Conservation (phyloP, 2,113 vertebrate genomes). For the Rissa tridactyla region DNA sequence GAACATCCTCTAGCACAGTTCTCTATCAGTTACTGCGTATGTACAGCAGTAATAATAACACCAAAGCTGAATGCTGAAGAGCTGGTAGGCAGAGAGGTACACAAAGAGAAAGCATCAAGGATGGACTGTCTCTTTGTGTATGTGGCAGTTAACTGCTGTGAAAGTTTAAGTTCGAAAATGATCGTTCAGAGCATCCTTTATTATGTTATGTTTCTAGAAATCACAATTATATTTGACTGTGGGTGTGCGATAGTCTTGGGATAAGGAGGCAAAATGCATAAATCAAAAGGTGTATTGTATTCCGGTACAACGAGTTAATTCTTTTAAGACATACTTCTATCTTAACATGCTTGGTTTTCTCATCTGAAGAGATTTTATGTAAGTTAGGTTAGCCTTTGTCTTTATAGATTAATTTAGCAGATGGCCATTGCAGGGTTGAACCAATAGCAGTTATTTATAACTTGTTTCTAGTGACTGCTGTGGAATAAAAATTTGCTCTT, state of each 20-base stretch:
- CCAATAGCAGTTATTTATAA: neutral
- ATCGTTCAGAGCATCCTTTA: neutral
- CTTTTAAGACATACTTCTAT: neutral
- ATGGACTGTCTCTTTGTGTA: neutral
- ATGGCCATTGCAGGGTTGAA: neutral
- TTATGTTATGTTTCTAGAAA: neutral
- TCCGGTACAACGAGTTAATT: neutral
- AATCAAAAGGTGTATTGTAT: neutral
- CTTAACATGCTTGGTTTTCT: neutral
- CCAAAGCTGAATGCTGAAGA: neutral
- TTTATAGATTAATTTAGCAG: neutral
- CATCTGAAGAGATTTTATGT: neutral
- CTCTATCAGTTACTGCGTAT: fast-evolving
- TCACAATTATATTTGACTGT: neutral
- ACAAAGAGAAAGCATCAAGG: neutral
- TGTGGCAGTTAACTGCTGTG: neutral
- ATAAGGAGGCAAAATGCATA: neutral
- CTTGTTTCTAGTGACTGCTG: neutral
- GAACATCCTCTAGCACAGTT: neutral
- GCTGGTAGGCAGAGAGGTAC: neutral
- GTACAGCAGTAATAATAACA: neutral
- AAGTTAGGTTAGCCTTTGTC: neutral
- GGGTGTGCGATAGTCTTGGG: neutral
- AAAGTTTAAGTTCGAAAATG: neutral
- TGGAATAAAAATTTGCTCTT: neutral